These are phyloP conservation scores for Rattus rattus DNA, from an alignment of 2,113 vertebrate genomes.

Conservation along the genomic window DNA sequence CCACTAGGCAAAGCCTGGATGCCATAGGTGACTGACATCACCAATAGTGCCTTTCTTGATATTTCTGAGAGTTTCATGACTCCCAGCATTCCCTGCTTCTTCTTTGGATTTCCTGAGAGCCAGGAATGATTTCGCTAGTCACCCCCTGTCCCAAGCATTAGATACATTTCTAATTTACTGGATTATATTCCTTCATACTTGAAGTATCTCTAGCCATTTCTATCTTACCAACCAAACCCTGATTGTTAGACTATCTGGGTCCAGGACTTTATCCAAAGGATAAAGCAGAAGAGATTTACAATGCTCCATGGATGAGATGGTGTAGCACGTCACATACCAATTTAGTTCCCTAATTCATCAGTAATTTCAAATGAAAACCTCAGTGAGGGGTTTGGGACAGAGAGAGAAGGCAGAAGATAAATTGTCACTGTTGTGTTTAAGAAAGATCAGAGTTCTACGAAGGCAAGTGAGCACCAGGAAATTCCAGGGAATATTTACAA, in stretches of 20 bases:
- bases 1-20: not conserved
- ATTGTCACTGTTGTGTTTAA: not conserved
- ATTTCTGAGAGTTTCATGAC: not conserved
- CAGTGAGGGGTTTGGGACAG: too few relatives aligned
- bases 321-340: not conserved
- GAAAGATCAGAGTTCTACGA: not conserved
- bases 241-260: not conserved
- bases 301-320: not conserved
- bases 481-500: not conserved
- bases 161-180: conserved; percentile 1
- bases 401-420: not conserved
- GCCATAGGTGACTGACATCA: too few relatives aligned
- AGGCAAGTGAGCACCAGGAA: not conserved
- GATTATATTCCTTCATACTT: not conserved
- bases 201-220: conserved; percentile 11
- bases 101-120: not conserved
- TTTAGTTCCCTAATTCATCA: not conserved
- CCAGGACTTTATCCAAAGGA: not conserved
- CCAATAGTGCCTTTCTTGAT: not conserved
- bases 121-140: not conserved
- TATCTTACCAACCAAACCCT: not conserved
- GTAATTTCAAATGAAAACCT: not conserved
- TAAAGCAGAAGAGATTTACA: not conserved
- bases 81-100: not conserved
- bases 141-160: not conserved